phyloP scores from a whole-genome alignment of 1,140 invertebrate species.

The Apis dorsata region DNA sequence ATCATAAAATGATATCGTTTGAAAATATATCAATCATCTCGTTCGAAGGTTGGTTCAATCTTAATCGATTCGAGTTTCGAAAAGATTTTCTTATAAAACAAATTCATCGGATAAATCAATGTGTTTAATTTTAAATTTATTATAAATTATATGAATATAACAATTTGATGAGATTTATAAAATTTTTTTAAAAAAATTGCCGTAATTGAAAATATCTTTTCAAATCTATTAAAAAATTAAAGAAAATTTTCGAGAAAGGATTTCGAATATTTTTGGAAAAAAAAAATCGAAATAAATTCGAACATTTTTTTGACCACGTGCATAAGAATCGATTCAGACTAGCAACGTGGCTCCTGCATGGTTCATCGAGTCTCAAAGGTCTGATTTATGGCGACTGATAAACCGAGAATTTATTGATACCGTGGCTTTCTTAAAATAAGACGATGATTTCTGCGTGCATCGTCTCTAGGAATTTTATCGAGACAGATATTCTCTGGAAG shows the following conservation, averaged over 20 bases:
- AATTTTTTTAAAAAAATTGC: no score
- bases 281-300: neutral
- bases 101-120: no score
- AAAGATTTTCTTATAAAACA: neutral
- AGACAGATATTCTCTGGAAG: constrained; percentile 6
- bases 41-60: neutral
- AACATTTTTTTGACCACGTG: neutral
- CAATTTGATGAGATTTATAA: no score
- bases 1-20: neutral
- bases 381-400: constrained; percentile 60
- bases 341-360: constrained; percentile 40
- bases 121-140: no score
- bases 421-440: constrained; percentile 17
- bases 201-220: no score
- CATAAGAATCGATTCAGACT: neutral
- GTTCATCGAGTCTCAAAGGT: constrained; percentile 61
- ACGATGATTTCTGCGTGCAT: constrained; percentile 5
- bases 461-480: constrained; percentile 15
- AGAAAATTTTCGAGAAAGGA: neutral
- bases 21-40: neutral
- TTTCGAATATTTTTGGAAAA: neutral
- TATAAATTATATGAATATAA: no score
- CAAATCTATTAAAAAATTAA: neutral
- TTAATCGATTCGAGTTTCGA: neutral
- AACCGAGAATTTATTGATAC: constrained; percentile 59